Evolutionary conservation across 2,797 vertebrate genomes (phyloP), one percentile per base, ranked within the genome.

Genomic region (Semotilus atromaculatus): DNA sequence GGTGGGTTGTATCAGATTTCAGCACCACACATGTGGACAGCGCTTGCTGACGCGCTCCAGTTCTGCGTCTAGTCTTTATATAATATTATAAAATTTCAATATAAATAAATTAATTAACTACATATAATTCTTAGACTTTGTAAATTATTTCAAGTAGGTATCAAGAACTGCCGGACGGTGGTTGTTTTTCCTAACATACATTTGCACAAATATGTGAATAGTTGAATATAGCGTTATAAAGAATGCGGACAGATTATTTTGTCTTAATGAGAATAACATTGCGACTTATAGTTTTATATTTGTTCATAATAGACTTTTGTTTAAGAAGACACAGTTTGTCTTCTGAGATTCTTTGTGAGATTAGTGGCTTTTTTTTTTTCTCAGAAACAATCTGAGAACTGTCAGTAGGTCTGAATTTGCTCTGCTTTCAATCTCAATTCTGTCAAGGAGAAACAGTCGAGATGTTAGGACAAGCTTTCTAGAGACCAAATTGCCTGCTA

Each of bases 21-120:
- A 83, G 85, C 58, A 86, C 55, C 85, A 43, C 48, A 43, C 3
- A 55, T 13, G n/a, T 71, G 85, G 64, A 82, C 85, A 86, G 85
- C 85, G 38, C 60, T 21, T 18, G 10, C 23, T 18, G 38, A 45
- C 55, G 14, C 36, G 36, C 34, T 60, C 53, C 51, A 75, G 31
- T 55, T 53, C 31, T 53, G 2, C 19, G 19, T 55, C 19, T 55
- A n/a, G 36, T 55, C 11, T n/a, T n/a, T 14, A 55, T 21, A 11
- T 23, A 74, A 14, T 16, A 48, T 5, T 5, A 48, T 48, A 48
- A 5, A 14, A 48, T 48, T 16, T 16, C 4, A 48, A 18, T 16
- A 48, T 16, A 16, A 19, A 53, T 19, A 21, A 11, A 23, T 36
- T 10, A 21, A 1, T 48, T 53, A 31, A 31, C 1, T 51, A 74